These are phyloP conservation scores for Acrocyrtus sp. DNA, from an alignment of 2,888 invertebrate species.

Conservation along the genomic window DNA sequence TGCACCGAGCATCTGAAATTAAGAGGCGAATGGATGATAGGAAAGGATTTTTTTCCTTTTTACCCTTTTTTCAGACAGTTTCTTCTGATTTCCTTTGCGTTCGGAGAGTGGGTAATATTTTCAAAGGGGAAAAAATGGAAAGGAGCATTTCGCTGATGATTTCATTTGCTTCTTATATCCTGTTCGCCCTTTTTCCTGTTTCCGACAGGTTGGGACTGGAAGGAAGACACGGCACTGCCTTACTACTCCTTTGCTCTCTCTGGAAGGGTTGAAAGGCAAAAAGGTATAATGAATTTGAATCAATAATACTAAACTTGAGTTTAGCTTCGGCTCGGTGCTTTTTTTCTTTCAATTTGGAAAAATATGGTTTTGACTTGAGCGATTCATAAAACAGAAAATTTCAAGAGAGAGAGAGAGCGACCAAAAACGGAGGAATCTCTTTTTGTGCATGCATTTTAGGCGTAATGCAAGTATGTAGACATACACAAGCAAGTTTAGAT, in stretches of 20 bases:
- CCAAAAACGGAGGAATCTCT: not conserved
- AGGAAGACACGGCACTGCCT: too few relatives aligned
- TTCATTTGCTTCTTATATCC: not conserved
- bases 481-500: too few relatives aligned
- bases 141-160: not conserved
- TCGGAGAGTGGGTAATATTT: not conserved
- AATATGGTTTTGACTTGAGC: not conserved
- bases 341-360: not conserved
- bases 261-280: too few relatives aligned
- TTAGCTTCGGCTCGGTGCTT: too few relatives aligned
- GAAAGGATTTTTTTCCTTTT: too few relatives aligned
- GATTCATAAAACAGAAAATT: not conserved
- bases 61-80: not conserved
- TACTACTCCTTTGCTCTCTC: too few relatives aligned
- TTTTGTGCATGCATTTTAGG: not conserved
- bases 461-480: too few relatives aligned
- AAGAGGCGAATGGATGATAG: too few relatives aligned
- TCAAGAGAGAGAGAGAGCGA: not conserved
- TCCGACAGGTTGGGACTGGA: not conserved
- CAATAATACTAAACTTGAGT: too few relatives aligned
- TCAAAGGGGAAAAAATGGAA: not conserved
- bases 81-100: too few relatives aligned
- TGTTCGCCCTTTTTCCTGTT: not conserved
- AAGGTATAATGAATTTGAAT: too few relatives aligned
- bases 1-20: too few relatives aligned